Conservation (phyloP, 2,797 vertebrate genomes). For the Hydrophis major region DNA sequence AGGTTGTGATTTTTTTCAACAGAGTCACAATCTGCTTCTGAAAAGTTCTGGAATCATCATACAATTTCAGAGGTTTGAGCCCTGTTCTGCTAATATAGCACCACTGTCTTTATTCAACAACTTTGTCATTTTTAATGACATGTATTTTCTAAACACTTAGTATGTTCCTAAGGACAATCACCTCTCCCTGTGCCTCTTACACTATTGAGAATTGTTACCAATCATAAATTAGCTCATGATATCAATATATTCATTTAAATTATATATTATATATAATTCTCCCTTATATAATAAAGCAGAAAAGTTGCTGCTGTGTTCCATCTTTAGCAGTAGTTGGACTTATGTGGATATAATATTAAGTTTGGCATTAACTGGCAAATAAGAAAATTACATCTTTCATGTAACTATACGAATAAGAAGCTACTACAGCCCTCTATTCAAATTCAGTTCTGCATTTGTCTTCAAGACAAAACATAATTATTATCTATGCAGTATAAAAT, state of each 20-base stretch:
- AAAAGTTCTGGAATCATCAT: slow-evolving; percentile 51
- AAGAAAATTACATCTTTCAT: background rate
- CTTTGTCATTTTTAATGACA: slow-evolving; percentile 67
- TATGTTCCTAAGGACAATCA: slow-evolving; percentile 68
- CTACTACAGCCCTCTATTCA: background rate
- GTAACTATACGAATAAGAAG: background rate
- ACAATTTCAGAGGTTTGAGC: slow-evolving; percentile 27
- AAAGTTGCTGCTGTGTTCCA: background rate
- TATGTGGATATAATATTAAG: background rate
- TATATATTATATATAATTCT: background rate
- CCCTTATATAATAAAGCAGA: background rate
- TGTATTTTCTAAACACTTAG: slow-evolving; percentile 74
- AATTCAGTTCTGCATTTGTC: background rate
- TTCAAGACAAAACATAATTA: background rate
- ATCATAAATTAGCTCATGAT: background rate
- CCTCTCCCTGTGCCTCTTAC: background rate
- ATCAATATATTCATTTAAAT: background rate
- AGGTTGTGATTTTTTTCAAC: slow-evolving; percentile 32
- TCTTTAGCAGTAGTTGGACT: background rate
- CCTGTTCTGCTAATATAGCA: slow-evolving; percentile 62
- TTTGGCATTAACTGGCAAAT: background rate
- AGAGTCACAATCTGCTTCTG: slow-evolving; percentile 35
- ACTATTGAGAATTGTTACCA: slow-evolving; percentile 28
- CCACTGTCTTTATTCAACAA: slow-evolving; percentile 45
- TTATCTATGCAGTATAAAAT: background rate